Conservation (phyloP, 2,888 invertebrate species). For the Hirtodrosophila alboralis region DNA sequence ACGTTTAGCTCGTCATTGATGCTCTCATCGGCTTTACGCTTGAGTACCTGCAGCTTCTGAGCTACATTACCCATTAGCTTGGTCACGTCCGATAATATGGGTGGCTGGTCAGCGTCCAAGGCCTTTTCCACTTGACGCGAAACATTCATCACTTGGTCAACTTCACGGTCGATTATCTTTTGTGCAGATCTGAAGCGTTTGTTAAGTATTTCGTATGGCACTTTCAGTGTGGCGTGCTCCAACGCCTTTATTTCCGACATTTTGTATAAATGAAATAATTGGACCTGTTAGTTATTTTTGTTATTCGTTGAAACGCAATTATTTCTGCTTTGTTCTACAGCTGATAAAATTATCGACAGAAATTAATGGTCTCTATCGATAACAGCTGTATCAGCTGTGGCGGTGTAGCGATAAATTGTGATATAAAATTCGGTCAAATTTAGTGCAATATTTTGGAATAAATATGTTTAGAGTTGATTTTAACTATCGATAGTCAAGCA, state of each 20-base stretch:
- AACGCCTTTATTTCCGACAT: constrained; percentile 97
- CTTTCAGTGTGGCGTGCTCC: constrained; percentile 98
- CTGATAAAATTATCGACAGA: constrained; percentile 49
- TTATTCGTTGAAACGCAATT: constrained; percentile 52
- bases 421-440: not conserved
- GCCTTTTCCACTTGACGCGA: constrained; percentile 88
- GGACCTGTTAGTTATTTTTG: constrained; percentile 40
- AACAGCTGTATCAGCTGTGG: constrained; percentile 3
- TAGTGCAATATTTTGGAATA: not conserved
- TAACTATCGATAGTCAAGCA: not conserved
- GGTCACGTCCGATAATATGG: constrained; percentile 88
- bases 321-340: constrained; percentile 49
- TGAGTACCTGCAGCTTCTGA: constrained; percentile 94
- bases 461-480: constrained; percentile 1
- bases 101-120: constrained; percentile 82
- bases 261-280: constrained; percentile 50
- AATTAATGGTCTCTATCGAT: constrained; percentile 14
- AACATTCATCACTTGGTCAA: constrained; percentile 92
- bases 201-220: constrained; percentile 98
- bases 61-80: constrained; percentile 94
- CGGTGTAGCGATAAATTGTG: constrained; percentile 5
- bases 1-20: constrained; percentile 96
- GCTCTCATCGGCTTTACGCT: constrained; percentile 97
- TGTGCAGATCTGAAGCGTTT: constrained; percentile 98
- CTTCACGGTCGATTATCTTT: constrained; percentile 96